A percentile compares a stretch with the other conserved stretches of the same genome.
phyloP scores from a whole-genome alignment of 1,140 invertebrate genomes.

The Bradynema listronoti region DNA sequence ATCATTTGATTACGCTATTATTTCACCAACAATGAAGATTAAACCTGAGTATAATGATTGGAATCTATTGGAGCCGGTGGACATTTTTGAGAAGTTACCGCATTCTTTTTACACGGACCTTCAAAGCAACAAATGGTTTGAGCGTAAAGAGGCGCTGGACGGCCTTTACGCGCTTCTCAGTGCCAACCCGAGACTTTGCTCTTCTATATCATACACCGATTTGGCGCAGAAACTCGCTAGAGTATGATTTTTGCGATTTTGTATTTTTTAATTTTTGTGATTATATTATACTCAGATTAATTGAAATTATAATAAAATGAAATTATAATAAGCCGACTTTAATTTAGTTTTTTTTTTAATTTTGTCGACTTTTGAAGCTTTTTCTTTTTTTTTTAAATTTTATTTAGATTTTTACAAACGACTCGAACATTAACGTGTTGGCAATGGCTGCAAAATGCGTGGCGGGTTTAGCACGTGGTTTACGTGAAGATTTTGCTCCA shows the following conservation, averaged over 20 bases:
- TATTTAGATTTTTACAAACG: constrained; percentile 70
- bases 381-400: too few species aligned
- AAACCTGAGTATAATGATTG: too few species aligned
- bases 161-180: constrained; percentile 69
- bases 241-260: constrained; percentile 65
- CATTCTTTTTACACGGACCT: constrained; percentile 72
- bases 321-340: not conserved
- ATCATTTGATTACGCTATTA: too few species aligned
- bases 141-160: constrained; percentile 83
- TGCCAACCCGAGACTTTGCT: constrained; percentile 64
- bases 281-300: too few species aligned
- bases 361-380: too few species aligned
- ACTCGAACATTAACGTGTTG: constrained; percentile 88
- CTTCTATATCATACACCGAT: constrained; percentile 68
- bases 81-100: constrained; percentile 82
- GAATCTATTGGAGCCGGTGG: constrained; percentile 80
- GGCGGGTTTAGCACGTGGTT: constrained; percentile 72
- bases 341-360: not conserved
- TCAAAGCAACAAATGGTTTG: constrained; percentile 82
- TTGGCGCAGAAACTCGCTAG: constrained; percentile 77
- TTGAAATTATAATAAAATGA: not conserved
- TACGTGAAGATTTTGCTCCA: constrained; percentile 77
- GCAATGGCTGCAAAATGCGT: constrained; percentile 78
- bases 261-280: too few species aligned
- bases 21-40: too few species aligned